Conservation (phyloP, 2,113 vertebrate species). For the Amphilophus citrinellus region DNA sequence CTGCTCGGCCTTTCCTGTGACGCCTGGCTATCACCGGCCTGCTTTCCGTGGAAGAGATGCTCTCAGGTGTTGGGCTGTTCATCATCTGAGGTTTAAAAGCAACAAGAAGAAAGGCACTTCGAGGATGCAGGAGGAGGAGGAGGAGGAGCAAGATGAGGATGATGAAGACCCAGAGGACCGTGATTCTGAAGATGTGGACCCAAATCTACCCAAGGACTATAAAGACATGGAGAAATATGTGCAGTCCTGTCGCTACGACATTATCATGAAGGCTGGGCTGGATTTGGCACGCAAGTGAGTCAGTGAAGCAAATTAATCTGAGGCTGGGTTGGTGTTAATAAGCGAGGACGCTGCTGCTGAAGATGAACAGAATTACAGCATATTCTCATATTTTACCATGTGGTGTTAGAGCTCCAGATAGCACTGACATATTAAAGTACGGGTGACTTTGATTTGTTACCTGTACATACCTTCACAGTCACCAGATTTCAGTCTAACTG, state of each 20-base stretch:
- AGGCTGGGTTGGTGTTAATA: background rate
- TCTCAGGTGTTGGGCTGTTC: constrained; percentile 66
- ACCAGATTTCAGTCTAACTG: no score
- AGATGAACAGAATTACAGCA: background rate
- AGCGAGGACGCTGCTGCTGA: background rate
- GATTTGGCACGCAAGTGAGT: constrained; percentile 94
- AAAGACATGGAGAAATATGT: constrained; percentile 92
- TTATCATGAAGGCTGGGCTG: constrained; percentile 90
- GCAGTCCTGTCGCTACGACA: constrained; percentile 90
- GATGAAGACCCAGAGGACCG: constrained; percentile 81
- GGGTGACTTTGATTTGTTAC: no score
- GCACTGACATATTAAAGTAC: no score
- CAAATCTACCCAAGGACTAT: constrained; percentile 84
- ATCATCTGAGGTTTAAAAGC: constrained; percentile 87
- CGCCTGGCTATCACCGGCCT: constrained; percentile 51
- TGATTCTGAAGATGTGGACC: constrained; percentile 84
- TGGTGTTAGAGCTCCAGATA: no score
- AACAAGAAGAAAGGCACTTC: constrained; percentile 82
- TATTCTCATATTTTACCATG: no score
- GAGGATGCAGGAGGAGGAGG: constrained; percentile 76
- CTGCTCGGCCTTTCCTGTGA: constrained; percentile 23
- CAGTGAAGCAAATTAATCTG: background rate
- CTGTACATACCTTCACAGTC: no score
- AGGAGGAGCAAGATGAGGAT: constrained; percentile 83
- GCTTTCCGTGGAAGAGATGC: constrained; percentile 48